Base-by-base conservation (phyloP, 1,140 invertebrate species). In the Drosophila sechellia region DNA sequence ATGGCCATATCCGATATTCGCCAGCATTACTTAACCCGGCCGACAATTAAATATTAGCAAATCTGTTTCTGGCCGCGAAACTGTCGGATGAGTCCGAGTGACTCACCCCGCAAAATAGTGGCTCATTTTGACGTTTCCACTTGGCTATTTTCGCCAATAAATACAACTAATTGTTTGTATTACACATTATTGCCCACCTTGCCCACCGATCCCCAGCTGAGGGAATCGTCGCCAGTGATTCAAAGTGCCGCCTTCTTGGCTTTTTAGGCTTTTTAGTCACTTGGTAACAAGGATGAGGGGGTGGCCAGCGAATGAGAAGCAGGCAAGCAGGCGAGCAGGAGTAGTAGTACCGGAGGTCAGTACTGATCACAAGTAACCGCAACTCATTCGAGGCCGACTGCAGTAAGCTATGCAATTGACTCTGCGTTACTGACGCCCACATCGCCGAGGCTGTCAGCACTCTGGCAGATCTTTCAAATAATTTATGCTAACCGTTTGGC, bases 401-500 rank as follows among this genome's bases (percentile, higher is more conserved):
- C 31, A 31, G 31, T 31, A 3, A 31, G 31, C 8, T 12, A 4
- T 11, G 4, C 42, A 22, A 37, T 63, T 46, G 61, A 20, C 25
- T 43, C 25, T 64, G 20, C 37, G 13, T 45, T 50, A 54, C 57
- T 71, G 57, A 58, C 56, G 56, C 50, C 66, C 46, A 45, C 35
- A 10, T 40, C 17, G 17, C 17, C 17, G 54, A 49, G 20, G 60
- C 71, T 72, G 71, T 71, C 77, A 80, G 46, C 80, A 55, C 50
- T 17, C 63, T 60, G 59, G 34, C 48, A 45, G 34, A 79, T 63
- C 55, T 55, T 72, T 84, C 49, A 80, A 59, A 85, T 70, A 85
- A 77, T 73, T 84, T 73, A 77, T 84, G 81, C 77, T 77, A 45
- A 81, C 48, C 69, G 63, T 63, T 86, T 81, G 85, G 59, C 37